These are phyloP conservation scores for Hydrocynus forskahlii DNA, from an alignment of 2,797 vertebrate species.

Conservation along the genomic window DNA sequence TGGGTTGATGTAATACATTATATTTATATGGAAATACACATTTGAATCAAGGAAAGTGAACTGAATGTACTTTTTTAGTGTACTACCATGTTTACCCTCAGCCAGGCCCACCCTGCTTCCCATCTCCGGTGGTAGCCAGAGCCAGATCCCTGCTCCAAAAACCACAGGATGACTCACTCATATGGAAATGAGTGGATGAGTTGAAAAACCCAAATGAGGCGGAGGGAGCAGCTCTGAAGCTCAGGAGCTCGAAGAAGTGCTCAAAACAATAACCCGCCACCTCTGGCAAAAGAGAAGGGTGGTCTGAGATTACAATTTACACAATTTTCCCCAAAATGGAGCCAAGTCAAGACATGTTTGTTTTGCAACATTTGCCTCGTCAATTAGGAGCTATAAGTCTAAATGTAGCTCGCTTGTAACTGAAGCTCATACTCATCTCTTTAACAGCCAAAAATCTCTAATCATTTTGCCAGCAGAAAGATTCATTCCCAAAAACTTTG, in stretches of 20 bases:
- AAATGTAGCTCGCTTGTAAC: neutral
- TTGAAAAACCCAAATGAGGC: constrained; percentile 53
- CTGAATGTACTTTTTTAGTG: neutral
- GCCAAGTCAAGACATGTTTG: neutral
- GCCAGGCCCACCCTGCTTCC: constrained; percentile 28
- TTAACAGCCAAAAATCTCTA: too few relatives aligned
- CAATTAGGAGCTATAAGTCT: neutral
- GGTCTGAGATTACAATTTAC: constrained; percentile 61
- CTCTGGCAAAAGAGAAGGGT: constrained; percentile 70
- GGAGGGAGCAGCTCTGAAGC: constrained; percentile 40
- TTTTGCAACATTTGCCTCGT: too few relatives aligned
- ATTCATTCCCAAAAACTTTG: too few relatives aligned
- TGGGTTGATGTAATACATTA: neutral
- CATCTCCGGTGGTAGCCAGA: constrained; percentile 61
- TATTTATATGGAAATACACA: neutral
- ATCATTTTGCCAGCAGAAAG: too few relatives aligned
- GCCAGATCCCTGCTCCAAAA: constrained; percentile 70
- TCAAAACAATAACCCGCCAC: constrained; percentile 70
- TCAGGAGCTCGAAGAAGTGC: constrained; percentile 33
- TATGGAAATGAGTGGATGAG: constrained; percentile 71
- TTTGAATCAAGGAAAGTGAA: neutral
- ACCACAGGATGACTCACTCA: constrained; percentile 79
- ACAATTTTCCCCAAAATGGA: neutral
- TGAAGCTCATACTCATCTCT: neutral
- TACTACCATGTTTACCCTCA: constrained; percentile 34